These are phyloP conservation scores for Arvicanthis niloticus DNA, from an alignment of 2,113 vertebrate genomes.

Conservation along the genomic window DNA sequence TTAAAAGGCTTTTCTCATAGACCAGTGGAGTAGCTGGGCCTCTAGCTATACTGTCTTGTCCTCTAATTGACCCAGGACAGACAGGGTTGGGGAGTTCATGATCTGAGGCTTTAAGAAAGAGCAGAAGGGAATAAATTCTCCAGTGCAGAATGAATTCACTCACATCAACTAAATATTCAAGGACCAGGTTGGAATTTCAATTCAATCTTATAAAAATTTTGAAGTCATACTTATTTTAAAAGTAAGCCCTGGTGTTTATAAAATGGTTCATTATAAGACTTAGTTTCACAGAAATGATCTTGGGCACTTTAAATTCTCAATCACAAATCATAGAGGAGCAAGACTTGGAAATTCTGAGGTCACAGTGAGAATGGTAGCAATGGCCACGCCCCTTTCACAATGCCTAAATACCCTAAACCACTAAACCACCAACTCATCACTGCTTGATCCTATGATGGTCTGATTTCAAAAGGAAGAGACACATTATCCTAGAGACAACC, in stretches of 20 bases:
- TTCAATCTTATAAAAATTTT: slow-evolving; percentile 36
- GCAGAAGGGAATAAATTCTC: background rate
- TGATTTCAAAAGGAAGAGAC: slow-evolving; percentile 38
- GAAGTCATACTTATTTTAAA: slow-evolving; percentile 14
- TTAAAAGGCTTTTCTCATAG: background rate
- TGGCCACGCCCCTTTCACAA: no score
- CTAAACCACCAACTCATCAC: background rate
- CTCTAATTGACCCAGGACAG: background rate
- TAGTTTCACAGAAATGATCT: slow-evolving; percentile 44
- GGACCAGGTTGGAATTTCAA: slow-evolving; percentile 3
- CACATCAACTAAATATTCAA: slow-evolving; percentile 26
- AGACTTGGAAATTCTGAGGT: slow-evolving; percentile 16
- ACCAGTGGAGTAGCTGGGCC: background rate
- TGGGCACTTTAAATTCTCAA: slow-evolving; percentile 34
- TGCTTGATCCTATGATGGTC: background rate
- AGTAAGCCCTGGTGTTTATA: slow-evolving; percentile 24
- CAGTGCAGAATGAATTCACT: background rate
- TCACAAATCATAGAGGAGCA: background rate
- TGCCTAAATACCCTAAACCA: background rate
- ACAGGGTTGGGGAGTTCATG: background rate
- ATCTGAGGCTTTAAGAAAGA: background rate
- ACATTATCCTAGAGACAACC: slow-evolving; percentile 60
- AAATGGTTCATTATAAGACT: background rate
- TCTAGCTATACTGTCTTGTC: background rate
- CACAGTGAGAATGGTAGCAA: background rate